Evolutionary conservation across 2,797 vertebrate species (phyloP).

Genomic region (Bryconaethiops microstoma): DNA sequence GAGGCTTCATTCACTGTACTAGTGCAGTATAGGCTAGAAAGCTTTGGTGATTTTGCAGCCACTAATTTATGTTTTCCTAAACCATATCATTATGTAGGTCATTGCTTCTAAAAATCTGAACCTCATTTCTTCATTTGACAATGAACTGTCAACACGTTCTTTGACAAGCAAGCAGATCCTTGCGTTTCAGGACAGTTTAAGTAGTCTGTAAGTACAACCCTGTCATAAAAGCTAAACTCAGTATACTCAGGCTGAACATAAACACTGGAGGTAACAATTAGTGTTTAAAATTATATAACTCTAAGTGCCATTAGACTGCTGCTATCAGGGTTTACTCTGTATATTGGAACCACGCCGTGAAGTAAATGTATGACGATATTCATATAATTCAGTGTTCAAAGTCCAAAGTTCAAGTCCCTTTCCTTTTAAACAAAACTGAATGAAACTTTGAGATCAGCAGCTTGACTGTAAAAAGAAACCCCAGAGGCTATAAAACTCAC

Average conservation of each 20-base stretch:
- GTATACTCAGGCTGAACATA: background rate
- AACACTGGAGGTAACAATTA: background rate
- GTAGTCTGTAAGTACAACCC: background rate
- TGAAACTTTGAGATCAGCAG: constrained; percentile 49
- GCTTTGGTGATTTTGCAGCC: background rate
- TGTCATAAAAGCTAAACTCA: background rate
- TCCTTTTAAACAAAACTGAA: constrained; percentile 21
- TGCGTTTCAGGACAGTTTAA: background rate
- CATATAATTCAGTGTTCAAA: background rate
- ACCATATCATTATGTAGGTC: background rate
- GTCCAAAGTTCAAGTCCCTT: constrained; percentile 22
- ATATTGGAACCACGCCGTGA: background rate
- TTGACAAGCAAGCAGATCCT: background rate
- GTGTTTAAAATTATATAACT: background rate
- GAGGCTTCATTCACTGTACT: background rate
- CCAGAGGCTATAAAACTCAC: constrained; percentile 32
- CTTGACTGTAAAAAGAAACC: constrained; percentile 36
- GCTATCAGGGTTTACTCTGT: background rate
- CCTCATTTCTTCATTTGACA: background rate
- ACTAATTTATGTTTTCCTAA: background rate
- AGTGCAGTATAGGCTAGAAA: background rate
- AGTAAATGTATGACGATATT: background rate
- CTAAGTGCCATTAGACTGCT: background rate
- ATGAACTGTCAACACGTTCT: background rate
- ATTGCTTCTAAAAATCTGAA: background rate